phyloP scores from a whole-genome alignment of 2,888 invertebrate species.

The Andrena fulva region DNA sequence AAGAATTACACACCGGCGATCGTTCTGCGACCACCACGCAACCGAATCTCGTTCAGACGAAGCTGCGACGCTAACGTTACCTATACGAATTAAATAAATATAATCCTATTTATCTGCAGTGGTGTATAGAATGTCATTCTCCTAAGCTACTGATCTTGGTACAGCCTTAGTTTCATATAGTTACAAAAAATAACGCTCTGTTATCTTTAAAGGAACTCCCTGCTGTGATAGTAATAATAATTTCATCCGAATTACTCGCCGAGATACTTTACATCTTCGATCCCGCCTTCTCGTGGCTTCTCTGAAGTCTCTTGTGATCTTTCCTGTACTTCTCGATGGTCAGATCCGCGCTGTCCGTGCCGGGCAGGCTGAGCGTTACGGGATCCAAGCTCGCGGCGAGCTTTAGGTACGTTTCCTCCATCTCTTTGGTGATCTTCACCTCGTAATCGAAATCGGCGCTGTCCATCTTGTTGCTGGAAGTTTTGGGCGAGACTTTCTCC shows the following conservation, averaged over 20 bases:
- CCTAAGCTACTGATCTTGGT: constrained; percentile 69
- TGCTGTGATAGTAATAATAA: constrained; percentile 69
- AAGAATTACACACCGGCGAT: constrained; percentile 24
- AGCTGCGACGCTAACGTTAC: constrained; percentile 16
- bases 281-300: constrained; percentile 69
- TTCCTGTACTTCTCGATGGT: constrained; percentile 83
- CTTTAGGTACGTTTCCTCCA: constrained; percentile 83
- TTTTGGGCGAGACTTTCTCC: constrained; percentile 55
- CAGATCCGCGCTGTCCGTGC: constrained; percentile 73
- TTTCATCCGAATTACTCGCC: constrained; percentile 52
- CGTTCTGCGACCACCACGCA: background rate
- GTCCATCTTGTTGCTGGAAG: constrained; percentile 32
- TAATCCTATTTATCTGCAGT: constrained; percentile 52
- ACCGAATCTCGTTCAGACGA: constrained; percentile 21
- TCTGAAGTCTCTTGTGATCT: constrained; percentile 79
- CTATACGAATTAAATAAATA: constrained; percentile 59
- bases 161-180: constrained; percentile 72
- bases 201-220: constrained; percentile 75
- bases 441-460: constrained; percentile 73
- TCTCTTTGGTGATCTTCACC: constrained; percentile 81
- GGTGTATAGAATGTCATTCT: constrained; percentile 53
- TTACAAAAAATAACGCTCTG: constrained; percentile 76
- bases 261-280: constrained; percentile 71
- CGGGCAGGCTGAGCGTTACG: constrained; percentile 72
- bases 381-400: constrained; percentile 82